phyloP scores from a whole-genome alignment of 1,140 invertebrate species.

The Brachionus rubens region DNA sequence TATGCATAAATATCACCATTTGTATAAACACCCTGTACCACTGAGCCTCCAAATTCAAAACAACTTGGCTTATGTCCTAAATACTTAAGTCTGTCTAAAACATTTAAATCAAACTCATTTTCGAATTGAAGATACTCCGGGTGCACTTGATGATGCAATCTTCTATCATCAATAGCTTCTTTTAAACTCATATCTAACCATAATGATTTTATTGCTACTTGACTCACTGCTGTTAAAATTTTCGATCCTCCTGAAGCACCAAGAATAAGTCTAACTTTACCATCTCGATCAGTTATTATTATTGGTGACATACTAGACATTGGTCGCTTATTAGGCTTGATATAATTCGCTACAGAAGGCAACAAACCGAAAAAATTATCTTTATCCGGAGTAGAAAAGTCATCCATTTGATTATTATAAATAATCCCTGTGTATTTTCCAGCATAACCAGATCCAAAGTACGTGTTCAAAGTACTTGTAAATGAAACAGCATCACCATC shows the following conservation, averaged over 20 bases:
- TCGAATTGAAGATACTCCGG: constrained; percentile 80
- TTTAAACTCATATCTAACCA: constrained; percentile 83
- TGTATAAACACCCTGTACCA: constrained; percentile 9
- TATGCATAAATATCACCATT: constrained; percentile 12
- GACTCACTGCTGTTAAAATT: constrained; percentile 77
- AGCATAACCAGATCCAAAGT: constrained; percentile 61
- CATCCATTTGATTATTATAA: constrained; percentile 90
- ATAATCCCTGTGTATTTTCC: constrained; percentile 78
- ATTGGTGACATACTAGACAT: constrained; percentile 86
- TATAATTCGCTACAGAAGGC: constrained; percentile 73
- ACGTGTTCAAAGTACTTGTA: constrained; percentile 84
- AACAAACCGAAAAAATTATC: constrained; percentile 75
- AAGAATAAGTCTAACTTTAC: constrained; percentile 68
- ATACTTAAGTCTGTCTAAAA: not conserved
- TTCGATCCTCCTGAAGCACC: constrained; percentile 88
- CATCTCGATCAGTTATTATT: constrained; percentile 70
- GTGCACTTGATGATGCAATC: constrained; percentile 86
- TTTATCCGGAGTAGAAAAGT: constrained; percentile 76
- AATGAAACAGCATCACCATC: constrained; percentile 90
- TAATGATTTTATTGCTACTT: constrained; percentile 69
- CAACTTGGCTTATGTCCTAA: constrained; percentile 24
- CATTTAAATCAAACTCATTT: constrained; percentile 69
- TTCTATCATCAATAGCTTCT: constrained; percentile 76
- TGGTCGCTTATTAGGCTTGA: constrained; percentile 75
- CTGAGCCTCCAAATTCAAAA: constrained; percentile 24